Base-by-base conservation (phyloP, 2,888 invertebrate genomes). In the Sycophila texana region DNA sequence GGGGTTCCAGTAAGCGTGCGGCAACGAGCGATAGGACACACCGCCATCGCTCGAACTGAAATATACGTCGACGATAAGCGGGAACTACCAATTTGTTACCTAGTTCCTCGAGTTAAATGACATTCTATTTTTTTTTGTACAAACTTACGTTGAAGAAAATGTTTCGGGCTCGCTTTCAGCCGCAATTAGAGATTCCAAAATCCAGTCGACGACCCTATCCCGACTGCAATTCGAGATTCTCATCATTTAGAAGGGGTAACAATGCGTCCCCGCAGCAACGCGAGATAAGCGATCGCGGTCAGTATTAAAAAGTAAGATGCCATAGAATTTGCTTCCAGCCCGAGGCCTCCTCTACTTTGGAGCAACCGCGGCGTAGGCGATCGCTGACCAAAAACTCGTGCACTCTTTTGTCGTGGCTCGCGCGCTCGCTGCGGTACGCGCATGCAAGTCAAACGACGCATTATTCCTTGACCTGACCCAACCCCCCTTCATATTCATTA, bases 381-480 rank as follows among this genome's bases (percentile, higher is more conserved):
- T 13, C 20, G 7, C 4, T 7, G 12, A n/a, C 61, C 18, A 26
- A 63, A 63, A 63, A 30, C 61, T 12, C 4, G 22, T 26, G 60
- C 26, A 16, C n/a, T 39, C 63, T 63, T 63, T 63, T 39, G 63
- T 39, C 63, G 16, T 12, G 22, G 13, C 60, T 53, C 14, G 51
- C 10, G 26, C 47, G 26, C n/a, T n/a, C 20, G 55, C 47, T 16
- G 30, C 55, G 16, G n/a, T 49, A 26, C 82, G 82, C 80, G 81
- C 83, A 87, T 89, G 89, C 88, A 89, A 90, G 88, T 89, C 89
- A 89, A 89, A 89, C 87, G 87, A 87, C 84, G 83, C 86, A 90
- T 90, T 90, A 90, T 90, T 88, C 88, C 89, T 89, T 89, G 89
- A 89, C 89, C 90, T 87, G 89, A 89, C 88, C 89, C 86, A 90